Base-by-base conservation (phyloP, 2,797 vertebrate genomes). In the Premnoplex brunnescens region DNA sequence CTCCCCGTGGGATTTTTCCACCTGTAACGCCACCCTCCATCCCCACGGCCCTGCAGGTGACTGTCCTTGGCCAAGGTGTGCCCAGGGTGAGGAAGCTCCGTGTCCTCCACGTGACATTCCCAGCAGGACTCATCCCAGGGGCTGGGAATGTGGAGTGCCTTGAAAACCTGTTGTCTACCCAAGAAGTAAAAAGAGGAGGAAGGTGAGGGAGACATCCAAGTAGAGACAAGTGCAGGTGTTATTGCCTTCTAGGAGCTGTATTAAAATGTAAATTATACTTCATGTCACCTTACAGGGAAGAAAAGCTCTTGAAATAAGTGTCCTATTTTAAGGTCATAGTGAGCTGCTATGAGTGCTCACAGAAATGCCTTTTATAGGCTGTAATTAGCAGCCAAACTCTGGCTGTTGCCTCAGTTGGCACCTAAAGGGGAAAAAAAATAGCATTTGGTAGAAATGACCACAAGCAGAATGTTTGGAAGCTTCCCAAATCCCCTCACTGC, bases 181-280 rank as follows among this genome's bases (percentile, higher is more conserved):
- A 9, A 63, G 51, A 10, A 5, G 64, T 83, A 8, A 54, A 68
- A 72, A n/a, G 39, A 80, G 27, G 48, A 88, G 59, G 64, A 64
- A 68, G 77, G 54, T n/a, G 67, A 92, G 67, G 74, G 58, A 83
- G 72, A 41, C 26, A 9, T 44, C 87, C 54, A 54, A 89, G 91
- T 6, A 32, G 76, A 58, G 56, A 62, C 26, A 26, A 85, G 69
- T 68, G 64, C 52, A 80, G 69, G 72, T 91, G 75, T 74, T 79
- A 12, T 1, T 77, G 71, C 95, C 88, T 96, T 94, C 95, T 85
- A 97, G 90, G 88, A 96, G 95, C 79, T 83, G 51, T 28, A 28
- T 95, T 96, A 63, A 96, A 78, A 96, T 97, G 89, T 73, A 96
- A 97, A 97, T 96, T 93, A 89, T 3, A 89, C 87, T 78, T 64